Evolutionary conservation across 2,797 vertebrate species (phyloP).

Genomic region (Lepus oiostolus): DNA sequence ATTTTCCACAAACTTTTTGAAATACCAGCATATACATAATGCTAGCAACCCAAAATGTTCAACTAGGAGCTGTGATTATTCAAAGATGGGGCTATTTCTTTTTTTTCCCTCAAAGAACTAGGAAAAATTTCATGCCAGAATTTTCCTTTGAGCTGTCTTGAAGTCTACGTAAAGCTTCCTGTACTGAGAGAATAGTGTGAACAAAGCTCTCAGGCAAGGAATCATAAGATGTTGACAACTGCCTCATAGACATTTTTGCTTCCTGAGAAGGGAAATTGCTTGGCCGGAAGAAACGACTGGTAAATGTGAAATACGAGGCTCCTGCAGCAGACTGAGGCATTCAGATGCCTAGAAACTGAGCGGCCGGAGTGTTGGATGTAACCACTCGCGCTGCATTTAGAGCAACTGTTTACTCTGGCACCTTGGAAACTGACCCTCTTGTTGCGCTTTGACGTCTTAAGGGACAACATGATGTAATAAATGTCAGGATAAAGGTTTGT

Average conservation of each 20-base stretch:
- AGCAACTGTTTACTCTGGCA: conserved; percentile 12
- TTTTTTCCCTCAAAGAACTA: background rate
- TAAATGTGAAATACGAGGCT: background rate
- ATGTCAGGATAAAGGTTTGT: conserved; percentile 60
- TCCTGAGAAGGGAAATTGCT: background rate
- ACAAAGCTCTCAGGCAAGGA: conserved; percentile 24
- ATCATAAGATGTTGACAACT: conserved; percentile 28
- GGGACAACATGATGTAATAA: conserved; percentile 36
- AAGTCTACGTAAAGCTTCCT: background rate
- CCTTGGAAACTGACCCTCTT: conserved; percentile 19
- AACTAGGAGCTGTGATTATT: background rate
- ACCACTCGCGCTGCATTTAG: background rate
- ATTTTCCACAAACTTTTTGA: no score
- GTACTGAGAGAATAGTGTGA: background rate
- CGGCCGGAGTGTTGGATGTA: background rate
- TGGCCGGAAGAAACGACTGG: background rate
- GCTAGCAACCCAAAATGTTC: background rate
- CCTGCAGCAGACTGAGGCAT: background rate
- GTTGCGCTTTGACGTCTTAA: conserved; percentile 16
- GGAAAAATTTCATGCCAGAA: conserved; percentile 22
- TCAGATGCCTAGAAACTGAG: background rate
- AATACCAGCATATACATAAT: background rate
- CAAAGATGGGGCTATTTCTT: background rate
- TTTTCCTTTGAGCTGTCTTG: background rate
- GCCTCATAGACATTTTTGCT: background rate